Percentiles rank a stretch among this genome's conserved stretches.
Evolutionary conservation across 1,140 invertebrate species (phyloP).

Genomic region (Drosophila persimilis): DNA sequence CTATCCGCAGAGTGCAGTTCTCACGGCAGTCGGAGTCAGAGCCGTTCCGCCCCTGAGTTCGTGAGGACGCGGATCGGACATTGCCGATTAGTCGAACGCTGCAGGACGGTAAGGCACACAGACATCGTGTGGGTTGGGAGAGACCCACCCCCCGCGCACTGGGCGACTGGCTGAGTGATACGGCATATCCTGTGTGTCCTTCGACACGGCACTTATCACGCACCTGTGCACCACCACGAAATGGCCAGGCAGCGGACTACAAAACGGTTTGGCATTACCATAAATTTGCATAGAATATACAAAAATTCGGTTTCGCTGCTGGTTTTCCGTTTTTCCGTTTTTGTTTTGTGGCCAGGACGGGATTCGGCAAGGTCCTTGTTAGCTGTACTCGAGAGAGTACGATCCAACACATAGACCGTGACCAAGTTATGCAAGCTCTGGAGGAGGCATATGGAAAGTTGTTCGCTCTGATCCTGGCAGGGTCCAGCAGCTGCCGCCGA

Average conservation of each 20-base stretch:
- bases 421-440: conserved; percentile 65
- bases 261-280: conserved; percentile 66
- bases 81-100: no score
- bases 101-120: not conserved
- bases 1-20: no score
- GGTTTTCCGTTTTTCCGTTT: not conserved
- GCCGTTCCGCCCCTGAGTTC: no score
- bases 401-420: conserved; percentile 9
- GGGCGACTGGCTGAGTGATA: conserved; percentile 18
- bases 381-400: conserved; percentile 10
- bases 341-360: conserved; percentile 10
- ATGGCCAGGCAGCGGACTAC: conserved; percentile 36
- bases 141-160: no score
- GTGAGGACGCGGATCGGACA: not conserved
- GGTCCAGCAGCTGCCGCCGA: conserved; percentile 13
- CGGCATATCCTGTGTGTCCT: conserved; percentile 50
- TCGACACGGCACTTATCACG: conserved; percentile 70
- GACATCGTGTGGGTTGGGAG: no score
- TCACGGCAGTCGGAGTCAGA: no score
- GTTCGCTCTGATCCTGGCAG: conserved; percentile 17
- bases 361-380: conserved; percentile 43
- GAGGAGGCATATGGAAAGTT: conserved; percentile 29
- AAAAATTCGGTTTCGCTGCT: conserved; percentile 16
- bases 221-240: conserved; percentile 57
- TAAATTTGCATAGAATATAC: conserved; percentile 68